phyloP scores from a whole-genome alignment of 2,797 vertebrate species.

The Vultur gryphus region DNA sequence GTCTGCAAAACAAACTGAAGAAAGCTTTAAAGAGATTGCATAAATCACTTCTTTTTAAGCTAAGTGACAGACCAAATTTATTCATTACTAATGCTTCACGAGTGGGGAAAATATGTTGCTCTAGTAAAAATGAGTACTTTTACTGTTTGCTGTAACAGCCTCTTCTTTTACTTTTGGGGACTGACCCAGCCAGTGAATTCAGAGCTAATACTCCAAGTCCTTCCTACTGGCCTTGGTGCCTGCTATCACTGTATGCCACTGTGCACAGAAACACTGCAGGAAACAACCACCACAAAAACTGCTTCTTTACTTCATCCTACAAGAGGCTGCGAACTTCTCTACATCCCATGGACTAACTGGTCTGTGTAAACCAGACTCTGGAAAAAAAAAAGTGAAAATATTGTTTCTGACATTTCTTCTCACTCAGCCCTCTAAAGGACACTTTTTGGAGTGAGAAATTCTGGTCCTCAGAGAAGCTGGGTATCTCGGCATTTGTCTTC shows the following conservation, averaged over 20 bases:
- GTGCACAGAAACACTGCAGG: background rate
- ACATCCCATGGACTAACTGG: background rate
- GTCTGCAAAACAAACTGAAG: background rate
- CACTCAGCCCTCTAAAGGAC: background rate
- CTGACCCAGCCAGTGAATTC: background rate
- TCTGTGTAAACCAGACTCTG: background rate
- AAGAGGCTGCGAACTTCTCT: background rate
- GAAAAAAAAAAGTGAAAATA: background rate
- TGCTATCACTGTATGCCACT: fast-evolving
- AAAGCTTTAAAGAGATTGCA: background rate
- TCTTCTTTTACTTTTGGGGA: background rate
- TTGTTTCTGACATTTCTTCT: background rate
- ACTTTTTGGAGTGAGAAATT: background rate
- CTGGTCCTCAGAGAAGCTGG: background rate
- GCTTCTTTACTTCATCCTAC: background rate
- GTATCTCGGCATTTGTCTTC: background rate
- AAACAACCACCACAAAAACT: background rate
- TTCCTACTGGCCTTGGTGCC: background rate
- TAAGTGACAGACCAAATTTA: background rate
- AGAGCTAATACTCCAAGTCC: background rate
- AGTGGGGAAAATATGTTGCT: background rate
- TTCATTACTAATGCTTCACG: background rate
- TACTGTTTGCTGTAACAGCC: background rate
- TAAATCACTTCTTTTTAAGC: background rate
- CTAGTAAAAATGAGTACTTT: background rate